Conservation (phyloP, 1,140 invertebrate genomes). For the Drosophila simulans region DNA sequence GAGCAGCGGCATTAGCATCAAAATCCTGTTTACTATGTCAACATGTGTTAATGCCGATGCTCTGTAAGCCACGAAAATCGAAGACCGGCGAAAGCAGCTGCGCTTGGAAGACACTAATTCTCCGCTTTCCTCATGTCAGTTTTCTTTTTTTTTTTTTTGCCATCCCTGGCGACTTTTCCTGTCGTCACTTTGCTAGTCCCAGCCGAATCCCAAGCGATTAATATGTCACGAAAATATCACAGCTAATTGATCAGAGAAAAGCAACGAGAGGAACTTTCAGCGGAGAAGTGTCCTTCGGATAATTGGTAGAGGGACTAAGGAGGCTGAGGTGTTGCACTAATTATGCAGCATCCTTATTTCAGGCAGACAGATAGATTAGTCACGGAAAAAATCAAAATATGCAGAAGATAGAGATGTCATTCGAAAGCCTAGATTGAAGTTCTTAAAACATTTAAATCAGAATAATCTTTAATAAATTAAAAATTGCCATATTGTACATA, state of each 20-base stretch:
- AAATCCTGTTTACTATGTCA: conserved; percentile 83
- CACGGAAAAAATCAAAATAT: too few species aligned
- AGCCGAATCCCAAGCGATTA: conserved; percentile 61
- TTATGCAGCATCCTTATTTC: conserved; percentile 33
- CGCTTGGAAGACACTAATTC: conserved; percentile 16
- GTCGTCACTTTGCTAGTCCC: conserved; percentile 40
- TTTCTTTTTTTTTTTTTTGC: conserved; percentile 45
- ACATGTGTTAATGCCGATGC: conserved; percentile 76
- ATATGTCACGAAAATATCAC: conserved; percentile 78
- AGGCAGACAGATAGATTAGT: neutral
- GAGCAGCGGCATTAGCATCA: conserved; percentile 55
- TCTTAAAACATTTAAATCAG: too few species aligned
- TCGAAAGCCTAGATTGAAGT: neutral
- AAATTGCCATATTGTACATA: neutral
- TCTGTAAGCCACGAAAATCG: conserved; percentile 66
- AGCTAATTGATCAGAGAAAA: conserved; percentile 76
- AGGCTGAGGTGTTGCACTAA: conserved; percentile 30
- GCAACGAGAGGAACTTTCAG: conserved; percentile 17
- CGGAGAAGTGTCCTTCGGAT: conserved; percentile 12
- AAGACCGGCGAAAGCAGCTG: conserved; percentile 59
- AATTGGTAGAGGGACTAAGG: conserved; percentile 22
- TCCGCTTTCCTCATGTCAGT: conserved; percentile 1
- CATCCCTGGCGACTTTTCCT: conserved; percentile 54
- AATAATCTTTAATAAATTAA: too few species aligned
- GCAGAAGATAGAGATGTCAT: neutral